These are phyloP conservation scores for Anoplopoma fimbria DNA, from an alignment of 2,113 vertebrate genomes.

Conservation along the genomic window DNA sequence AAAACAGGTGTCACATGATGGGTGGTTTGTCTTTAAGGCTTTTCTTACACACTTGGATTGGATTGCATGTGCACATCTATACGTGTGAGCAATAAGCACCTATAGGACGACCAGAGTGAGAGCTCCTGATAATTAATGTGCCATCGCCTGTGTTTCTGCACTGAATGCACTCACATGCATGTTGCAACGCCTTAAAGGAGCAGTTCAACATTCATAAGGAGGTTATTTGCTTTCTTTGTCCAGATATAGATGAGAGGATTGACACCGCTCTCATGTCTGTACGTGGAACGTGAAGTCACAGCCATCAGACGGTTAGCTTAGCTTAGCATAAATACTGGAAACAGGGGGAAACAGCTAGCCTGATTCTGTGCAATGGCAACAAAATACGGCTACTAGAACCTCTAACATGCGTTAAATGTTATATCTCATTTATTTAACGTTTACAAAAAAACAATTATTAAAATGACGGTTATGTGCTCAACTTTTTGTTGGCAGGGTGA, in stretches of 20 bases:
- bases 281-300: background rate
- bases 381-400: background rate
- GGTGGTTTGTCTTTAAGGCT: background rate
- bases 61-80: background rate
- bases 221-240: background rate
- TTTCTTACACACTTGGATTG: background rate
- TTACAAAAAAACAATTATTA: too few relatives aligned
- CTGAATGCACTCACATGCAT: background rate
- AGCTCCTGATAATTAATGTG: slow-evolving; percentile 24
- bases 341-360: background rate
- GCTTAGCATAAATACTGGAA: background rate
- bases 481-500: too few relatives aligned
- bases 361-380: background rate
- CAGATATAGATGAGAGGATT: background rate
- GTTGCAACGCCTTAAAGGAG: background rate
- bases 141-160: background rate
- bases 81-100: background rate
- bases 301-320: background rate
- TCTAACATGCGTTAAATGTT: background rate
- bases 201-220: background rate
- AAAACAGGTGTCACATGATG: slow-evolving; percentile 29
- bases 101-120: background rate
- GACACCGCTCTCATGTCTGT: background rate
- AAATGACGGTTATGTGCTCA: too few relatives aligned
- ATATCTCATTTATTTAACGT: too few relatives aligned